These are phyloP conservation scores for Ascaphus truei DNA, from an alignment of 2,113 vertebrate genomes.

Conservation along the genomic window DNA sequence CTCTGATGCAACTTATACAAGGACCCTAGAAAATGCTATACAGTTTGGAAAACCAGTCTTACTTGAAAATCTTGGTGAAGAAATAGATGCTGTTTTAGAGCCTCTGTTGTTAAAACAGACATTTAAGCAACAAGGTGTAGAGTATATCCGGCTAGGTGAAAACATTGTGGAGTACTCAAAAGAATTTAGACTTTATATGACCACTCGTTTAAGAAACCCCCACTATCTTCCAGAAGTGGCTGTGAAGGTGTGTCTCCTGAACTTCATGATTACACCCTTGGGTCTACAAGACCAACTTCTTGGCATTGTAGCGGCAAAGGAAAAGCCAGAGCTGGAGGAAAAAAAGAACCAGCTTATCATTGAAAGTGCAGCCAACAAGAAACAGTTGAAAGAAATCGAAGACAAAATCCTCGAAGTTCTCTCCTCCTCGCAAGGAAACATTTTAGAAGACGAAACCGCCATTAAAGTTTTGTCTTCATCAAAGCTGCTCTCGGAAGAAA, in stretches of 20 bases:
- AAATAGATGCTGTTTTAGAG: slow-evolving; percentile 84
- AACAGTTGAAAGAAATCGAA: slow-evolving; percentile 87
- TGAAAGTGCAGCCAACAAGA: slow-evolving; percentile 82
- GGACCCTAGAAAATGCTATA: slow-evolving; percentile 77
- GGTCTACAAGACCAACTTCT: slow-evolving; percentile 90
- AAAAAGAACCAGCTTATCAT: slow-evolving; percentile 87
- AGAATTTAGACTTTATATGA: slow-evolving; percentile 87
- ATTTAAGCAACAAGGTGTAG: slow-evolving; percentile 86
- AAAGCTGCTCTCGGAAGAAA: slow-evolving; percentile 80
- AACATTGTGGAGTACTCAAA: slow-evolving; percentile 82
- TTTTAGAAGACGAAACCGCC: slow-evolving; percentile 87
- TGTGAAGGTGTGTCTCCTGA: slow-evolving; percentile 88
- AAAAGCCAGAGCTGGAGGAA: slow-evolving; percentile 87
- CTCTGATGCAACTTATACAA: slow-evolving; percentile 76
- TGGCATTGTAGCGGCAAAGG: slow-evolving; percentile 84
- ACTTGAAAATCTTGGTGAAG: slow-evolving; percentile 84
- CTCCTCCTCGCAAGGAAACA: slow-evolving; percentile 82
- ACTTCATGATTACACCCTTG: slow-evolving; percentile 92
- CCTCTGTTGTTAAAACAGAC: slow-evolving; percentile 84
- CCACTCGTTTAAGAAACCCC: slow-evolving; percentile 85
- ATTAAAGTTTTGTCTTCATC: slow-evolving; percentile 84
- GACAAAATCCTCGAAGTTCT: slow-evolving; percentile 85
- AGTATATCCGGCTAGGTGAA: slow-evolving; percentile 87
- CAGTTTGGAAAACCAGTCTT: slow-evolving; percentile 84
- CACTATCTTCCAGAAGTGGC: slow-evolving; percentile 90